Evolutionary conservation across 2,113 vertebrate genomes (phyloP), one percentile per base, ranked within the genome.

Genomic region (Prunella himalayana): DNA sequence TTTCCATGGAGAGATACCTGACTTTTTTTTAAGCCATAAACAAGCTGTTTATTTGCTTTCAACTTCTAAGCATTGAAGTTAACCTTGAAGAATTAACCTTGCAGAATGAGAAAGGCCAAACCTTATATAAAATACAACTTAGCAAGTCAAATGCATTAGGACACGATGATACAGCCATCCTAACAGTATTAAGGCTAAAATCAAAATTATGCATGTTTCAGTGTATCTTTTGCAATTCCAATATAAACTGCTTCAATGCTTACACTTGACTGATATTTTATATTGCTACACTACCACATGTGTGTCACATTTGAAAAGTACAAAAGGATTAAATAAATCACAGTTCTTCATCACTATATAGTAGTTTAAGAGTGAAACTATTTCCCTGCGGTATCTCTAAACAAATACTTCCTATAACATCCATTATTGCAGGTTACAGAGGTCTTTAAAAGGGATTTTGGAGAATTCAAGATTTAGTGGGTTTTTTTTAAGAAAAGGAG

Each of bases 1-100:
- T 95, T 95, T 95, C 93, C 94, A 95, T 90, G 90, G 93, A 85
- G 73, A 95, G 63, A 90, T 54, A 90, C 65, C 78, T 82, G 89
- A 79, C 37, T 41, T 47, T 39, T 75, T 88, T 79, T 65, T 15
- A 85, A 85, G 61, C 39, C 59, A 85, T 47, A 85, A 94, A 72
- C 50, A 92, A 87, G 66, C 54, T 68, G 70, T 87, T 85, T 69
- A 72, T n/a, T 53, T 84, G 53, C 82, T 76, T 94, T 69, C 53
- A 53, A n/a, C 53, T 65, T 49, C 41, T 42, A 81, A 72, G 75
- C 54, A 66, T 6, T 91, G 61, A 85, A 85, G 66, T n/a, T n/a
- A n/a, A n/a, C n/a, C n/a, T n/a, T n/a, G n/a, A n/a, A n/a, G n/a
- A n/a, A n/a, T n/a, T 51, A 65, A 95, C 63, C 78, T 82, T 82